Base-by-base conservation (phyloP, 37 sponge, comb jelly and placozoan genomes). In the Dysidea cf. avara region DNA sequence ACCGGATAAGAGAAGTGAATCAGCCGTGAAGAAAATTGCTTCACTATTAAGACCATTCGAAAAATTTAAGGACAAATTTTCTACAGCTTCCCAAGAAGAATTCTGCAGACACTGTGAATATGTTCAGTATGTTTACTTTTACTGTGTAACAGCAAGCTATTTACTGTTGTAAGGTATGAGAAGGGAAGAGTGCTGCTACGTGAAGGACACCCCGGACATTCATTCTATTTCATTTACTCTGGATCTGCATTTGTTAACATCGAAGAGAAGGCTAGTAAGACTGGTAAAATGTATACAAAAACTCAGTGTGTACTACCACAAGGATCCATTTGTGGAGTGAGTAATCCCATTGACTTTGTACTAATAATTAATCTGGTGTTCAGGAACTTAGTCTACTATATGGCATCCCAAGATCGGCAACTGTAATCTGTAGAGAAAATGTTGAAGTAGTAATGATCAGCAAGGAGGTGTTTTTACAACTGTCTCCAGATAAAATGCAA, bases 211-310 rank as follows among this genome's bases (percentile, higher is more conserved):
- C 61, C 54, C 18, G 52, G 75, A 2, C 5, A 30, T 11, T 72
- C 38, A 55, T 64, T 31, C 61, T 86, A 86, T 34, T 48, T 86
- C 34, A 33, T 86, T 61, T 66, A 79, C 53, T 74, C 75, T 33
- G 86, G 86, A 20, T 79, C 81, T 29, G 74, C 79, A 22, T 72
- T 69, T 69, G 75, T 86, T 32, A 80, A 71, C 75, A 86, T 86
- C 22, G 46, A 47, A 70, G 70, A 40, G 54, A 58, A 54, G 51
- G 62, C 72, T 17, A 70, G 57, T 52, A 80, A 62, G 25, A 74
- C 33, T 49, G 68, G 53, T 38, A 39, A 29, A 53, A 79, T 24
- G 54, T 85, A 31, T 28, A 35, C 24, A 55, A 72, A 68, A 80
- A 80, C 13, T 22, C 80, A 2, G 13, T 79, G 28, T 85, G 78